Evolutionary conservation across 1,140 invertebrate genomes (phyloP), one percentile per base, ranked within the genome.

Genomic region (Drosophila sulfurigaster): DNA sequence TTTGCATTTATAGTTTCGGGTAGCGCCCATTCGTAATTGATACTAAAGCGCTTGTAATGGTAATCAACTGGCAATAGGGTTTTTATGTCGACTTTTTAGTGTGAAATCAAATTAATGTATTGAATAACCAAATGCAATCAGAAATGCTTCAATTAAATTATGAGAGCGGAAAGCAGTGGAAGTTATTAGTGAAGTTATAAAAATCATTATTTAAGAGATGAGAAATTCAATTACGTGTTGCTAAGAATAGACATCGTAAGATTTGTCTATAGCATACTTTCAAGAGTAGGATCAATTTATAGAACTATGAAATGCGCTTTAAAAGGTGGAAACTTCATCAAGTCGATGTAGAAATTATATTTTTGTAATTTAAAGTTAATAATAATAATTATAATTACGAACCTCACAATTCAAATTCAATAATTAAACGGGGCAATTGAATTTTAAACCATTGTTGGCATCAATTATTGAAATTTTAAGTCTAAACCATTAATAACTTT

Each of bases 1-100:
- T 86, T 86, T 86, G 59, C 70, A 86, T 87, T 85, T 81, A 68
- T 25, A 70, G 86, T 56, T 65, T 45, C 10, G 63, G 57, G 52
- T 77, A 69, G 63, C 78, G 73, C 78, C 66, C 65, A 66, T 43
- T 72, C 66, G 45, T 82, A 81, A 86, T 79, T 81, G 82, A 75
- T 76, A 52, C 56, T 68, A 69, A 86, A 71, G 45, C 59, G 74
- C 15, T 38, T 65, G 49, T 60, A 52, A 69, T 25, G 15, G 15
- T 43, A 56, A 48, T 68, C 15, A 51, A 60, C 46, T 65, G 58
- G 62, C 43, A 51, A 13, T 20, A 35, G n/a, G 15, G 28, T 20
- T 59, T 57, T 58, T 68, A 49, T 57, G 35, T 5, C 57, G 15
- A 13, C 7, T 30, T 30, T 5, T 25, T 30, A 6, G 11, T 28